Percentiles rank a stretch among this genome's conserved stretches.
Evolutionary conservation across 2,888 invertebrate species (phyloP).

Genomic region (Cataglyphis livida): DNA sequence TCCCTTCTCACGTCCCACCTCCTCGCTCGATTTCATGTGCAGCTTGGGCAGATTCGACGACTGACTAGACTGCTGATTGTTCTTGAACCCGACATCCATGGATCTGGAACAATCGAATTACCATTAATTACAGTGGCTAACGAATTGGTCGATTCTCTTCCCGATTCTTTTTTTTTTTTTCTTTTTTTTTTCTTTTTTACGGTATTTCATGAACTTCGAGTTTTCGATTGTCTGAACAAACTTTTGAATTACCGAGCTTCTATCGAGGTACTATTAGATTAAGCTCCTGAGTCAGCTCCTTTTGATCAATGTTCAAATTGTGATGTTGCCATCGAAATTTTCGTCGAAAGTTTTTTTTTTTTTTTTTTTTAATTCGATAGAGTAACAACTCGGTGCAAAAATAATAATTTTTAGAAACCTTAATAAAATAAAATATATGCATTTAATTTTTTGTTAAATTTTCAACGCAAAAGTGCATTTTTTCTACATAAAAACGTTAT

Average conservation of each 20-base stretch:
- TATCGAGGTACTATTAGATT: background rate
- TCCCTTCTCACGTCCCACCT: constrained; percentile 50
- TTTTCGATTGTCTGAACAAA: background rate
- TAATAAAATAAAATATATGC: background rate
- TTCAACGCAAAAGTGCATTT: background rate
- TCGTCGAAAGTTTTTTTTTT: background rate
- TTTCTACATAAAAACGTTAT: background rate
- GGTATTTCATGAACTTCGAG: background rate
- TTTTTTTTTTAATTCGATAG: background rate
- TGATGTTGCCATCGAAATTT: background rate
- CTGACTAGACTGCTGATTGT: constrained; percentile 65
- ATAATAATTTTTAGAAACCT: background rate
- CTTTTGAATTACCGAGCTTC: background rate
- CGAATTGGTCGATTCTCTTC: background rate
- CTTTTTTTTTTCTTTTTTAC: constrained; percentile 1
- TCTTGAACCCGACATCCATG: constrained; percentile 64
- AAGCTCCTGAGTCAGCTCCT: background rate
- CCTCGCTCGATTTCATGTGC: constrained; percentile 64
- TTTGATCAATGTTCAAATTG: background rate
- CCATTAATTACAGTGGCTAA: constrained; percentile 14
- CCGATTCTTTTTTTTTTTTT: background rate
- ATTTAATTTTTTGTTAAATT: background rate
- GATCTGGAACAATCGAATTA: constrained; percentile 63
- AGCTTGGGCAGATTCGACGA: constrained; percentile 70
- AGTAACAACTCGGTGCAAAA: background rate